These are phyloP conservation scores for Sturnus vulgaris DNA, from an alignment of 2,113 vertebrate species.

Conservation along the genomic window DNA sequence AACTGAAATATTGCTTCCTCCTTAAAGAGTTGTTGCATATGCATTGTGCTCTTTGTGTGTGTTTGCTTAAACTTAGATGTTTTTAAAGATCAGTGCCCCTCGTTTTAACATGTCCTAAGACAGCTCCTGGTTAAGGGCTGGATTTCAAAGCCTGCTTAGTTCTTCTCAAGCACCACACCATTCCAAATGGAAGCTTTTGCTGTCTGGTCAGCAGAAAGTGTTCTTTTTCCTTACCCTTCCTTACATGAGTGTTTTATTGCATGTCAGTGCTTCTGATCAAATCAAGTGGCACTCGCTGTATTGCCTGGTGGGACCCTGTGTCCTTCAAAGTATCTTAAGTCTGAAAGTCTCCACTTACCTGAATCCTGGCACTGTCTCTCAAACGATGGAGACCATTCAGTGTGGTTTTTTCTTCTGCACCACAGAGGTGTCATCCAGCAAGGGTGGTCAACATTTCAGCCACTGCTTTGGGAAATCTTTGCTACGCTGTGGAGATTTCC, in stretches of 20 bases:
- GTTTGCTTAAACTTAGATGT: not conserved
- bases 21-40: not conserved
- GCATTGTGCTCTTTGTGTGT: not conserved
- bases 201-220: not conserved
- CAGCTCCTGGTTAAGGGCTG: not conserved
- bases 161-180: not conserved
- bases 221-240: not conserved
- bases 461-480: not conserved
- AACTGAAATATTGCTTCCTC: constrained; percentile 12
- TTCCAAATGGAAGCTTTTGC: not conserved
- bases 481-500: not conserved
- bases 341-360: not conserved
- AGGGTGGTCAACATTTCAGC: not conserved
- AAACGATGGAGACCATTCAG: fast-evolving
- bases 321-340: not conserved
- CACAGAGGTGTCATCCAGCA: too few species aligned
- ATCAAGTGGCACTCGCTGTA: not conserved
- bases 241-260: not conserved
- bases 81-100: not conserved
- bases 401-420: not conserved
- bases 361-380: not conserved
- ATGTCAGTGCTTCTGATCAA: not conserved
- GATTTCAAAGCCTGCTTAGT: not conserved
- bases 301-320: not conserved
- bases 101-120: not conserved